Evolutionary conservation across 1,140 invertebrate genomes (phyloP), one percentile per base, ranked within the genome.

Genomic region (Scaptomyza hsui): DNA sequence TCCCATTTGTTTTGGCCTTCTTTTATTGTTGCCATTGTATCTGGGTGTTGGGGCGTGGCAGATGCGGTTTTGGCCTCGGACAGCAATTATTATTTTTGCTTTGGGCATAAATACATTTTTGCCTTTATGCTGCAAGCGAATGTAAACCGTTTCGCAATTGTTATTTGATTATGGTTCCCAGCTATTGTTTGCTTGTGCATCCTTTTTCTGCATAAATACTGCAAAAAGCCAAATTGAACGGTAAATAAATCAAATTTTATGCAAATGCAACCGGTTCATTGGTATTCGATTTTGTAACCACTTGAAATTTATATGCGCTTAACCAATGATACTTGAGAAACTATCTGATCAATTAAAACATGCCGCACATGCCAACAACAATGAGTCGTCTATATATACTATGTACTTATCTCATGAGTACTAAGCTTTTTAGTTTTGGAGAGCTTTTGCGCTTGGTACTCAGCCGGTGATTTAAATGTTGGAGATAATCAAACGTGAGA

Each of bases 91-190:
- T 78, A n/a, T 37, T 63, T 70, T 29, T 18, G 13, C 42, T 41
- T 16, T 16, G 49, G 12, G 4, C 29, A 29, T 55, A 59, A 59
- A 67, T 72, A 53, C 37, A 65, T 35, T 44, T 24, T 29, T 37
- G 51, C 52, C 29, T 26, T 5, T 37, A 19, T 24, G 32, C 18
- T 24, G 32, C 18, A 44, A 13, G 9, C 39, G 5, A 41, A 48
- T 15, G 47, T 37, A 57, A 37, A 56, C 13, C 57, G 21, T 2
- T 39, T 77, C n/a, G 69, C 57, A 79, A 75, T 83, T 83, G 80
- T 76, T 80, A 83, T 79, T 79, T 85, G 72, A 83, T 83, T 75
- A 85, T 68, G 64, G 24, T n/a, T n/a, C 53, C 53, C 42, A 13
- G 56, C 41, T 55, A 41, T 12, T 48, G n/a, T 15, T 15, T 12